Conservation (phyloP, 2,888 invertebrate species). For the Parasteatoda lunata region DNA sequence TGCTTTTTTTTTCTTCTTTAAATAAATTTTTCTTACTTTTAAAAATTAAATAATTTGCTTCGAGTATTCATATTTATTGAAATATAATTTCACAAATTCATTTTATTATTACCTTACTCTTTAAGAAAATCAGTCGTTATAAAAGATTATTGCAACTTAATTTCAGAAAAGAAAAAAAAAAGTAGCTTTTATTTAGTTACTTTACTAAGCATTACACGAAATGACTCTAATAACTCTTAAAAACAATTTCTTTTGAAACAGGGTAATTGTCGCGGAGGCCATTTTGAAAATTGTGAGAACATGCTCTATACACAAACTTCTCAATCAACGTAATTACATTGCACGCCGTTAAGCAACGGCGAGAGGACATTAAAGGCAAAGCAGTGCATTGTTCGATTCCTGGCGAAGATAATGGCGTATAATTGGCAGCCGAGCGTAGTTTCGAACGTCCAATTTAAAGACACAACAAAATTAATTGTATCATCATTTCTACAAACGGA, state of each 20-base stretch:
- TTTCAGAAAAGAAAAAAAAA: slow-evolving; percentile 1
- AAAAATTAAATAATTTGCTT: too few species aligned
- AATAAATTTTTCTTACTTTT: too few species aligned
- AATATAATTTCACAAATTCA: too few species aligned
- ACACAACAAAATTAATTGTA: slow-evolving; percentile 60
- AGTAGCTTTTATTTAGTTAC: background rate
- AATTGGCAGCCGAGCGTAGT: slow-evolving; percentile 49
- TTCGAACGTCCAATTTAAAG: slow-evolving; percentile 54
- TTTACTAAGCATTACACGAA: too few species aligned
- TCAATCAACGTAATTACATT: slow-evolving; percentile 52
- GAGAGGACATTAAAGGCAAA: slow-evolving; percentile 23
- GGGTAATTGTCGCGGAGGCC: slow-evolving; percentile 23
- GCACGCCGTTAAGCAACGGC: background rate
- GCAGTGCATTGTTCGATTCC: slow-evolving; percentile 31
- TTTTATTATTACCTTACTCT: background rate
- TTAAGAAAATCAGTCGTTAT: background rate
- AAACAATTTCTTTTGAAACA: slow-evolving; percentile 32
- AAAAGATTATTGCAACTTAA: background rate
- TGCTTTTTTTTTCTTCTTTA: too few species aligned
- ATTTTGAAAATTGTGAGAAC: slow-evolving; percentile 29
- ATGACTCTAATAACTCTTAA: slow-evolving; percentile 20
- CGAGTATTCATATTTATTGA: too few species aligned
- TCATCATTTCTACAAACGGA: slow-evolving; percentile 60
- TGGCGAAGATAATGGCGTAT: slow-evolving; percentile 52
- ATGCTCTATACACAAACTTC: slow-evolving; percentile 25